Evolutionary conservation across 2,797 vertebrate species (phyloP).

Genomic region (Peromyscus melanophrys): DNA sequence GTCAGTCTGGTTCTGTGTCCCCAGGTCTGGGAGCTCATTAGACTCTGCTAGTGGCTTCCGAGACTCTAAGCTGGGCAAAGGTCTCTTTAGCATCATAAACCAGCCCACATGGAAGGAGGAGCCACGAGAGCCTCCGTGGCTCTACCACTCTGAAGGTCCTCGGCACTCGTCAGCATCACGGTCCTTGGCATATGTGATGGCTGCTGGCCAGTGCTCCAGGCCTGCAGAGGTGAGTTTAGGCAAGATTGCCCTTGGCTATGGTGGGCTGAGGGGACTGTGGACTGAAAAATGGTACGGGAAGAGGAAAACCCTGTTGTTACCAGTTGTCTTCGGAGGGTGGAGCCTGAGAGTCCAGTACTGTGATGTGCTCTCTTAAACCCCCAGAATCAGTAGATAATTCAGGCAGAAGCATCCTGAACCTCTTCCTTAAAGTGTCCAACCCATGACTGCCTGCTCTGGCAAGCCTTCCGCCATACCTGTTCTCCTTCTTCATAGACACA

Average conservation of each 20-base stretch:
- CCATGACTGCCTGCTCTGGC: neutral
- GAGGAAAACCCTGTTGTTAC: neutral
- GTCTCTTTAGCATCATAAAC: conserved; percentile 33
- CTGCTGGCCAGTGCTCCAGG: neutral
- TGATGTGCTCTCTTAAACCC: neutral
- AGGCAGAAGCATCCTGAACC: neutral
- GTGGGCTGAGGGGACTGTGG: neutral
- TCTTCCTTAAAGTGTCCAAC: neutral
- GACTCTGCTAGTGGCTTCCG: neutral
- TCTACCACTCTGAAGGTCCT: neutral
- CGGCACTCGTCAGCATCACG: rapidly evolving
- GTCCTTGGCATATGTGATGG: neutral
- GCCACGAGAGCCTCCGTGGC: neutral
- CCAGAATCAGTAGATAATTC: neutral
- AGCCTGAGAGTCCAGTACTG: neutral
- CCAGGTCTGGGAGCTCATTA: neutral
- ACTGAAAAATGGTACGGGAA: neutral
- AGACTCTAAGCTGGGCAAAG: conserved; percentile 51
- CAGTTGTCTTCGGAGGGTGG: neutral
- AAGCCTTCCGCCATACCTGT: neutral
- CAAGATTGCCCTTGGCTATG: neutral
- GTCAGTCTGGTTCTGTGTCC: neutral
- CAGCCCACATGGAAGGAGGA: conserved; percentile 14
- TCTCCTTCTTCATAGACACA: neutral
- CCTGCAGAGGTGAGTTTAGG: conserved; percentile 21